Percentiles rank a stretch among this genome's conserved stretches.
Evolutionary conservation across 2,113 vertebrate species (phyloP).

Genomic region (Origma solitaria): DNA sequence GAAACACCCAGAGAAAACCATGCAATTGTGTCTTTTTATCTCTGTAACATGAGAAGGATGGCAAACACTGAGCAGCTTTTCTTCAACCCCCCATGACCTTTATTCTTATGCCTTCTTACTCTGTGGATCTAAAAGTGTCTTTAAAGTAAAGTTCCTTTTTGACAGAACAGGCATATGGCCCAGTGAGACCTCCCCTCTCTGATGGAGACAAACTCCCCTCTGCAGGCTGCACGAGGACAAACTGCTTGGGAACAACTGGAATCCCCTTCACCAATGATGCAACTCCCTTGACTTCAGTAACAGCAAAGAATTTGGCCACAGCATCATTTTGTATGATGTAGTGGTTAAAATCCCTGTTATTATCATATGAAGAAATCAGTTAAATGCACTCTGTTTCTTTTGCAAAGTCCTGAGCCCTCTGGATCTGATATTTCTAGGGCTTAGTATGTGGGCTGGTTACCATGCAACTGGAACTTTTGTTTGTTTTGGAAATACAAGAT

Average conservation of each 20-base stretch:
- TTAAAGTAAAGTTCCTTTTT: not conserved
- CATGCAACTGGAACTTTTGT: constrained; percentile 12
- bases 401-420: not conserved
- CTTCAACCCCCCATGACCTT: not conserved
- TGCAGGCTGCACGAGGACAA: not conserved
- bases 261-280: not conserved
- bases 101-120: not conserved
- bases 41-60: not conserved
- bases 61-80: not conserved
- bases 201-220: not conserved
- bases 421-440: not conserved
- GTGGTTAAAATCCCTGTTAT: not conserved
- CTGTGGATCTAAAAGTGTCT: not conserved
- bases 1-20: not conserved
- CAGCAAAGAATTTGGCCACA: not conserved
- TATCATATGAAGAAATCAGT: not conserved
- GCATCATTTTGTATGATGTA: not conserved
- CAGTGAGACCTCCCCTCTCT: not conserved
- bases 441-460: constrained; percentile 5
- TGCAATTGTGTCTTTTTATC: not conserved
- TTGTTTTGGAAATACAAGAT: constrained; percentile 15
- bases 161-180: not conserved
- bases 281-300: not conserved
- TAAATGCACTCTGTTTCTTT: not conserved
- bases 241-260: not conserved